phyloP scores from a whole-genome alignment of 2,797 vertebrate species.

The Poecilia picta region DNA sequence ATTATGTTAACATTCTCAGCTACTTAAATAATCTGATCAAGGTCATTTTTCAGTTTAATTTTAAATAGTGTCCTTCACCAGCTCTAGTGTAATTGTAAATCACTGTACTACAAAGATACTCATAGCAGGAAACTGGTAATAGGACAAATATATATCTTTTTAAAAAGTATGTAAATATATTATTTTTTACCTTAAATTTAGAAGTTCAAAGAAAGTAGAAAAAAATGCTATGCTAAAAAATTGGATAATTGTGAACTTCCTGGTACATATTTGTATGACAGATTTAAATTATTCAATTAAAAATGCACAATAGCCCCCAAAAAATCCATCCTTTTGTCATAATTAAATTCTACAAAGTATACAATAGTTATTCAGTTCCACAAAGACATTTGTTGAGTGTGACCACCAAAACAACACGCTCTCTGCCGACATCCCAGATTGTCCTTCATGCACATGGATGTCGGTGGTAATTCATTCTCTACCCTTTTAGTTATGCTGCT shows the following conservation, averaged over 20 bases:
- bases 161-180: too few relatives aligned
- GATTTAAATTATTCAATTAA: background rate
- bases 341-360: background rate
- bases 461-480: constrained; percentile 12
- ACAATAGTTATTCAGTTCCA: background rate
- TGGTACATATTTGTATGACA: constrained; percentile 29
- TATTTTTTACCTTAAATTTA: background rate
- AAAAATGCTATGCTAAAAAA: background rate
- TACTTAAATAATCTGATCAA: background rate
- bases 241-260: background rate
- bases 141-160: background rate
- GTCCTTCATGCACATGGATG: constrained; percentile 7
- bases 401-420: constrained; percentile 18
- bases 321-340: background rate
- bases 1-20: background rate
- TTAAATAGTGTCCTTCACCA: background rate
- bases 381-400: background rate
- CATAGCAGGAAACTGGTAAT: background rate
- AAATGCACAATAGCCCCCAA: background rate
- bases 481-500: background rate
- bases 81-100: background rate
- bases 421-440: background rate
- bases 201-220: background rate
- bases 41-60: background rate
- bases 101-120: background rate